These are phyloP conservation scores for Manis pentadactyla DNA, from an alignment of 2,797 vertebrate species.

Conservation along the genomic window DNA sequence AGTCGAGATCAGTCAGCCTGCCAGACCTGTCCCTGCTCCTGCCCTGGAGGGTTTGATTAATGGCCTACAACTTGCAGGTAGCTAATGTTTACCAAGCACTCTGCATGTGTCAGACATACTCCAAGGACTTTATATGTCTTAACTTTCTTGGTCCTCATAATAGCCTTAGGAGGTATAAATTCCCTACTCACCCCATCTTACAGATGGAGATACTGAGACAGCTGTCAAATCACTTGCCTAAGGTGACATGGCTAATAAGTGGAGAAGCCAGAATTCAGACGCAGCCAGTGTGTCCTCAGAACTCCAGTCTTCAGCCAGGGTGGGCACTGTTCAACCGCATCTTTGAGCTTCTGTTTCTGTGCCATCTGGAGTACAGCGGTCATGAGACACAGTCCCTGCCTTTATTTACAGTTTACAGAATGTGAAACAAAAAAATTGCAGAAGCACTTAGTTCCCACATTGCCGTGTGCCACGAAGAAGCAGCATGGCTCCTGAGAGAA, in stretches of 20 bases:
- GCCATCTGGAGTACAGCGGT: not conserved
- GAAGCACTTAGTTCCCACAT: not conserved
- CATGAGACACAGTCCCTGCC: not conserved
- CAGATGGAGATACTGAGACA: not conserved
- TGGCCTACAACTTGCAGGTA: too few species aligned
- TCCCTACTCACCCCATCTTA: not conserved
- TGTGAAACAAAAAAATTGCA: not conserved
- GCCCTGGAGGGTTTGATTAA: not conserved
- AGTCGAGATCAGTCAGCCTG: not conserved
- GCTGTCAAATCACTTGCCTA: not conserved
- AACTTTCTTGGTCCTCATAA: not conserved
- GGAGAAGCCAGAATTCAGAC: not conserved
- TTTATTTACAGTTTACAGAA: not conserved
- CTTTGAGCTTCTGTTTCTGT: not conserved
- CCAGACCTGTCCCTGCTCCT: not conserved
- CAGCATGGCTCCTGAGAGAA: not conserved
- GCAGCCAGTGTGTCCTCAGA: not conserved
- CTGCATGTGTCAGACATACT: not conserved
- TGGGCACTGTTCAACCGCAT: fast-evolving
- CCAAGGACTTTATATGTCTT: not conserved
- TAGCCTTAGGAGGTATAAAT: too few species aligned
- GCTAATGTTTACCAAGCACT: not conserved
- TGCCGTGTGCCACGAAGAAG: not conserved
- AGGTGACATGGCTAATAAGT: not conserved
- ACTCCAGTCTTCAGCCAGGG: not conserved